Base-by-base conservation (phyloP, 2,113 vertebrate species). In the Eclectus roratus region DNA sequence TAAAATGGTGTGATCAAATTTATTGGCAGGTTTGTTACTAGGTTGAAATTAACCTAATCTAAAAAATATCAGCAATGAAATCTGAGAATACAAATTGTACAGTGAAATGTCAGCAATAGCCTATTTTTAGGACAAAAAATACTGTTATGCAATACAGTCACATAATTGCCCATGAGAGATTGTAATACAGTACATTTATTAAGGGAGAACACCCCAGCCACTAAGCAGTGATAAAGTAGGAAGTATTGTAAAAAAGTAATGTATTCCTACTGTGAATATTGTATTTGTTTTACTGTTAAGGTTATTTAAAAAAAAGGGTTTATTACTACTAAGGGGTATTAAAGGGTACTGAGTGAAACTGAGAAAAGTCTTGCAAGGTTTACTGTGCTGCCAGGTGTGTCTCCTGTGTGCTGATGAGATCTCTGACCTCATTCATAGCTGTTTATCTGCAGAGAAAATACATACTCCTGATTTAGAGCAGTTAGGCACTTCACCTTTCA, bases 61-160 rank as follows among this genome's bases (percentile, higher is more conserved):
- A 65, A 29, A 56, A 90, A 90, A 73, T 50, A 90, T 43, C 46
- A 64, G 46, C 74, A 55, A 50, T 83, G 50, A 63, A 88, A 88
- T 80, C 41, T 90, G 79, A 90, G 96, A 91, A 74, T 21, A 71
- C 50, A 85, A 69, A 33, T 11, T 69, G 13, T 61, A 37, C 31
- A 37, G 47, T 74, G 79, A 64, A 89, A 58, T 66, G 20, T 68
- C 77, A 90, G 43, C 21, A 63, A 56, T 70, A 89, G 79, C 74
- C 73, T 92, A 20, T 97, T 92, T 93, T 90, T 94, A 91, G 83
- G 76, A 82, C 4, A 20, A 92, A 89, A 89, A 77, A 61, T 84
- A 37, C 60, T 94, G 23, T 73, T 78, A 37, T 46, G 20, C 77
- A 85, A 41, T 65, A 17, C 2, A 25, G 56, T 74, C 33, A 55